phyloP scores from a whole-genome alignment of 53 echinoderm and acorn worm genomes.

The Pentamera pediparva region DNA sequence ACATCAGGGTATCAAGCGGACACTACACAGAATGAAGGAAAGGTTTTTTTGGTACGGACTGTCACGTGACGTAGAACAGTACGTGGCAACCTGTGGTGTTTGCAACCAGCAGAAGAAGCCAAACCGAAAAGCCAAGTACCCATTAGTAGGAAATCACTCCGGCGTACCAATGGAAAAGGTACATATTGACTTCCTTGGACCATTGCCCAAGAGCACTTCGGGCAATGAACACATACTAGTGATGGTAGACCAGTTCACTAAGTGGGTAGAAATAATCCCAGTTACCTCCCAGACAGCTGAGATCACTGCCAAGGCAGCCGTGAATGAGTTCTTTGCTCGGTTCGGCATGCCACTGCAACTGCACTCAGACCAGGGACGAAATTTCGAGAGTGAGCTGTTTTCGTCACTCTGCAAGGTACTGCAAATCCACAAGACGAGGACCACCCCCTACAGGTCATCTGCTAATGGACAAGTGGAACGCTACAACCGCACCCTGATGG shows the following conservation, averaged over 20 bases:
- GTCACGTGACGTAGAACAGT: constrained; percentile 17
- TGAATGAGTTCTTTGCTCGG: constrained; percentile 25
- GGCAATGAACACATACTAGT: constrained; percentile 47
- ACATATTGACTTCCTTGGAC: constrained; percentile 46
- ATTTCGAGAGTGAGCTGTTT: constrained; percentile 38
- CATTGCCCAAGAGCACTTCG: constrained; percentile 30
- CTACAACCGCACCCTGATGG: constrained; percentile 46
- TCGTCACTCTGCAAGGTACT: constrained; percentile 2
- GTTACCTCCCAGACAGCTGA: constrained; percentile 41
- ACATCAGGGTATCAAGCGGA: constrained; percentile 49
- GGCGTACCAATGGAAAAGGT: constrained; percentile 57
- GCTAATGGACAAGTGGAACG: no score
- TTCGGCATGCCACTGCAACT: constrained; percentile 38
- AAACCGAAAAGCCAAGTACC: constrained; percentile 15
- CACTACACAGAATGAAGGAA: constrained; percentile 12
- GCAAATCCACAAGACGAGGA: constrained; percentile 34
- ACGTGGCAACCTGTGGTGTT: constrained; percentile 4
- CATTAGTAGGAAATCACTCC: constrained; percentile 37
- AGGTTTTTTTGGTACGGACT: constrained; percentile 46
- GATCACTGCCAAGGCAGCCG: constrained; percentile 41
- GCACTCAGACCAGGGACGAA: constrained; percentile 35
- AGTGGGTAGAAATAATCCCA: constrained; percentile 35
- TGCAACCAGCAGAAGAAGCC: constrained; percentile 51
- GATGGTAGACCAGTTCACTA: constrained; percentile 56
- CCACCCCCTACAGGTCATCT: no score